Evolutionary conservation across 2,113 vertebrate species (phyloP).

Genomic region (Struthio camelus): DNA sequence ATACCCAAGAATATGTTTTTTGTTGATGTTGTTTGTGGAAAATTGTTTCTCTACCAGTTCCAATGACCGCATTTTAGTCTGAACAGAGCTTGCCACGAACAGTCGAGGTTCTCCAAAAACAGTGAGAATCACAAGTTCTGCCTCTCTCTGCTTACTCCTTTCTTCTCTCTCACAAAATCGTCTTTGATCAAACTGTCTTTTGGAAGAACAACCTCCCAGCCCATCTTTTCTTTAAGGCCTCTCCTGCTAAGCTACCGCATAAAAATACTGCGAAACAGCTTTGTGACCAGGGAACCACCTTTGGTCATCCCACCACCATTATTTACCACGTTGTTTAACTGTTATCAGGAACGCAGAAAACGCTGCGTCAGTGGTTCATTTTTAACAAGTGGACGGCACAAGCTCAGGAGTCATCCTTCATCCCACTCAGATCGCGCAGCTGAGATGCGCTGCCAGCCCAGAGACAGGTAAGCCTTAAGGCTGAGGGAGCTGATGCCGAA

Average conservation of each 20-base stretch:
- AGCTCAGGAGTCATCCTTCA: not conserved
- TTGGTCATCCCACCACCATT: fast-evolving
- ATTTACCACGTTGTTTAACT: not conserved
- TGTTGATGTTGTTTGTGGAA: not conserved
- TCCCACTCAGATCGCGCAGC: not conserved
- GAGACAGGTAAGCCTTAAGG: not conserved
- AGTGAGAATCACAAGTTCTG: not conserved
- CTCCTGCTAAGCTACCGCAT: not conserved
- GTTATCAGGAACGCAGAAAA: not conserved
- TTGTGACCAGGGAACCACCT: not conserved
- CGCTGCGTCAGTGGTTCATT: not conserved
- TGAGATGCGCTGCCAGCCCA: fast-evolving
- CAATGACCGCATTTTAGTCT: not conserved
- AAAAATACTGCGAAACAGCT: not conserved
- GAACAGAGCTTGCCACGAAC: not conserved
- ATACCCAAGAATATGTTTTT: not conserved
- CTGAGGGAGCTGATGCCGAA: not conserved
- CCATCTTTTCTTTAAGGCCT: not conserved
- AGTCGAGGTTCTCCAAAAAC: fast-evolving
- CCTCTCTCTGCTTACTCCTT: not conserved
- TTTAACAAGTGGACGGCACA: not conserved
- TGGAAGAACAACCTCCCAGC: not conserved
- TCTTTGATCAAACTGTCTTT: not conserved
- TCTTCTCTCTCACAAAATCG: not conserved
- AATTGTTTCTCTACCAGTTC: not conserved